Percentiles rank a stretch among this genome's conserved stretches.
Evolutionary conservation across 2,888 invertebrate genomes (phyloP).

Genomic region (Mimas tiliae): DNA sequence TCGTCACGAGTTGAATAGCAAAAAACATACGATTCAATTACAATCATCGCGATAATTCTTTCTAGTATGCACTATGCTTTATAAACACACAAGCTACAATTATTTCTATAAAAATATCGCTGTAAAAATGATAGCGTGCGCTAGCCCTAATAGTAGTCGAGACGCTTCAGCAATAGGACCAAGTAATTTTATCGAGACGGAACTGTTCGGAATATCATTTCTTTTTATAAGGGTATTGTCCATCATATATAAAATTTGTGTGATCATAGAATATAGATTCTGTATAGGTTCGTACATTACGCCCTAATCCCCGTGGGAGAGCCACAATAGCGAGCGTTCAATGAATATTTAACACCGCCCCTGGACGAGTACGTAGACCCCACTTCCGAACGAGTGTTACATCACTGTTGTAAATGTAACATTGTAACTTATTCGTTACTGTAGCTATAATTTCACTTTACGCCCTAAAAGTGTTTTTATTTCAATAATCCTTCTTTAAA

Average conservation of each 20-base stretch:
- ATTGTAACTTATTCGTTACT: neutral
- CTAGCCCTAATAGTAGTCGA: too few species aligned
- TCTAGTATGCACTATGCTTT: too few species aligned
- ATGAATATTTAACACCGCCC: conserved; percentile 4
- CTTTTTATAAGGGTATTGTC: conserved; percentile 8
- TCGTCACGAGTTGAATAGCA: too few species aligned
- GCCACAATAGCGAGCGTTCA: neutral
- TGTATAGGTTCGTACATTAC: conserved; percentile 1
- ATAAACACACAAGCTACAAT: too few species aligned
- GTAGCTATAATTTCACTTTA: neutral
- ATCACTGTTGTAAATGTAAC: neutral
- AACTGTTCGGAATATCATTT: neutral
- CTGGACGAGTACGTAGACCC: neutral
- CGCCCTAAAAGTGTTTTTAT: neutral
- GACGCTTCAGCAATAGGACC: neutral
- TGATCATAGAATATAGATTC: conserved; percentile 2
- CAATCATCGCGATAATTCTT: too few species aligned
- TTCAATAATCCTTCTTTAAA: neutral
- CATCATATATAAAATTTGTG: neutral
- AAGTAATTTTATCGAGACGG: neutral
- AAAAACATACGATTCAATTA: too few species aligned
- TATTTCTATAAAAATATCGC: too few species aligned
- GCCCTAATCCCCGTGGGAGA: neutral
- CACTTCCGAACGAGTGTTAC: neutral
- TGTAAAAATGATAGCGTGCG: too few species aligned